A percentile compares a stretch with the other conserved stretches of the same genome.
Evolutionary conservation across 2,888 invertebrate species (phyloP).

Genomic region (Drosophila mulleri): DNA sequence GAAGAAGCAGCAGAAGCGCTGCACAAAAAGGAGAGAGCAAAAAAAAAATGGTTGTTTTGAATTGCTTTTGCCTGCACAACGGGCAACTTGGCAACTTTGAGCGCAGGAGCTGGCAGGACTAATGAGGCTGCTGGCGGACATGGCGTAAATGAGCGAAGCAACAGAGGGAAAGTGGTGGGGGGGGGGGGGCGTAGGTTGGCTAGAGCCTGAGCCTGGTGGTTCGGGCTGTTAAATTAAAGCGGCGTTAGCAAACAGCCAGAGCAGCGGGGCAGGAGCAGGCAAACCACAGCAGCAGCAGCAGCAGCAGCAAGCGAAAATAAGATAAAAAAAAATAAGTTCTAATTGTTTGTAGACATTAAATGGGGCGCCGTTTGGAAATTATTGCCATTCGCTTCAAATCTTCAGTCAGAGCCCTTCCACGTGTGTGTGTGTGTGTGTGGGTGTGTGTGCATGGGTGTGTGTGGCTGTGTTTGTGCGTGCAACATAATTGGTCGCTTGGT

Average conservation of each 20-base stretch:
- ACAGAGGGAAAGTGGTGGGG: background rate
- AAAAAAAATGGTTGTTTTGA: constrained; percentile 59
- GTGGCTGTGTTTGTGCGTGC: constrained; percentile 22
- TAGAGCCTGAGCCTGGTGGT: constrained; percentile 5
- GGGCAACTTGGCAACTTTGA: constrained; percentile 63
- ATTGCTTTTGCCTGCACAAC: constrained; percentile 57
- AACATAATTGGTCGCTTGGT: constrained; percentile 65
- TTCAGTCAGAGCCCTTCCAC: constrained; percentile 31
- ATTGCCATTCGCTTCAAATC: constrained; percentile 68
- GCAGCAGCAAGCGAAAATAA: constrained; percentile 17
- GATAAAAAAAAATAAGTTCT: constrained; percentile 58
- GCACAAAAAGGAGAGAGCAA: constrained; percentile 1
- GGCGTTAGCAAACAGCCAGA: constrained; percentile 26
- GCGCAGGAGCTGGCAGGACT: constrained; percentile 58
- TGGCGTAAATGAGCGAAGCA: constrained; percentile 54
- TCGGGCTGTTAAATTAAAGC: constrained; percentile 42
- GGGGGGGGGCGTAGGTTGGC: background rate
- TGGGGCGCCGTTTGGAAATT: constrained; percentile 76
- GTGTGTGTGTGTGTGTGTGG: background rate
- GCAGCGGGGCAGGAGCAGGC: background rate
- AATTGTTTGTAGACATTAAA: constrained; percentile 78
- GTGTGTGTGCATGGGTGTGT: constrained; percentile 13
- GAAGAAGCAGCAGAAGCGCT: constrained; percentile 10
- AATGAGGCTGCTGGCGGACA: constrained; percentile 66
- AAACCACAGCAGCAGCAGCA: constrained; percentile 13